Evolutionary conservation across 2,113 vertebrate genomes (phyloP), one percentile per base, ranked within the genome.

Genomic region (Phocoena phocoena): DNA sequence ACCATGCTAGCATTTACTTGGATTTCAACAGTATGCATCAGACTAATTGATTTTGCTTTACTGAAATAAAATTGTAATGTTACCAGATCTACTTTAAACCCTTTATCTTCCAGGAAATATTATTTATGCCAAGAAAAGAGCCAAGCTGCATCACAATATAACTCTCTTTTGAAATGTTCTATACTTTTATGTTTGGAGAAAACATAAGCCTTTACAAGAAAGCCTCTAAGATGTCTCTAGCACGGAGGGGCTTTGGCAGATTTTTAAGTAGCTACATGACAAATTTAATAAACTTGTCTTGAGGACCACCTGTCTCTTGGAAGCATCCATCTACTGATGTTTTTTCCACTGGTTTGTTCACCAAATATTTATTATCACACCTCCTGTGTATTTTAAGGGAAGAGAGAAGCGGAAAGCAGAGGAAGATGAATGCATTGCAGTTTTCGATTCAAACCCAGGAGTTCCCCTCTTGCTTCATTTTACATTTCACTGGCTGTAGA

Each of bases 31-130:
- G 47, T 53, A 13, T 38, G 70, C 84, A 95, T 97, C 92, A 93
- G 44, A 9, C 50, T 82, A 97, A 97, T 90, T 96, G 88, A 96
- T 96, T 97, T 91, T 41, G 38, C 60, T 95, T 96, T 98, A 88
- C 82, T 80, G 47, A 93, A 96, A 97, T 95, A 95, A 95, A 96
- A 92, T 74, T 87, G 70, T 94, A 62, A 96, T 74, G 28, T 97
- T 93, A 93, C 1, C 31, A 55, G 23, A 94, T 71, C 8, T 97
- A 74, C 82, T 82, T 85, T 96, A 98, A 97, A 97, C 63, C 83
- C 77, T 70, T 95, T 74, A 3, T n/a, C 93, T 87, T 67, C 68
- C 47, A 83, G 53, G 0, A 70, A 63, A 80, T 68, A 15, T 33
- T 36, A 50, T 25, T 80, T 93, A 67, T 83, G 53, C 20, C 50